Conservation (phyloP, 1,140 invertebrate genomes). For the Elymnias hypermnestra region DNA sequence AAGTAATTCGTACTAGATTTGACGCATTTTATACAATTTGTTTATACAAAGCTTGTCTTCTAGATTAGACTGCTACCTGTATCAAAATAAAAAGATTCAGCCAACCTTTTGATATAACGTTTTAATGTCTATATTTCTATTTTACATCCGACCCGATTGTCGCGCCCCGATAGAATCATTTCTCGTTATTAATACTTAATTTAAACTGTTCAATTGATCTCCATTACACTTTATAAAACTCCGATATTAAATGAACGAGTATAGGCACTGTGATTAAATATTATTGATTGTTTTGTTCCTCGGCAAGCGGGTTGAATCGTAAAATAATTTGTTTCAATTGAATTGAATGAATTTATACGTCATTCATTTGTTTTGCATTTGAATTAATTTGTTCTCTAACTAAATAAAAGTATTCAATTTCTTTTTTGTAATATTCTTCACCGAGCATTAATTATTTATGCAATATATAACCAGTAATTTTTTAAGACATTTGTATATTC, state of each 20-base stretch:
- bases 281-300: conserved; percentile 53
- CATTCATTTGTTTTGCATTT: conserved; percentile 32
- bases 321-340: conserved; percentile 66
- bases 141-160: conserved; percentile 36
- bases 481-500: no score
- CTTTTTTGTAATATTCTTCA: no score
- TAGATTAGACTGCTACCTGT: no score
- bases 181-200: conserved; percentile 59
- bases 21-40: no score
- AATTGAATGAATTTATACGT: conserved; percentile 52
- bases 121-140: neutral
- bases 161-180: conserved; percentile 54
- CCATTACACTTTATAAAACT: conserved; percentile 65
- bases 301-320: conserved; percentile 46
- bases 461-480: no score
- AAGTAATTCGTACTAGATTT: no score
- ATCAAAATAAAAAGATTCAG: no score
- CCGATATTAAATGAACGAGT: conserved; percentile 52
- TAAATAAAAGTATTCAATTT: no score
- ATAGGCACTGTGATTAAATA: conserved; percentile 51
- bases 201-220: conserved; percentile 65
- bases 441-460: no score
- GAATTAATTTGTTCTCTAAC: no score
- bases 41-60: no score
- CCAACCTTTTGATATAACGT: no score